Evolutionary conservation across 2,888 invertebrate genomes (phyloP).

Genomic region (Leptopterna dolabrata): DNA sequence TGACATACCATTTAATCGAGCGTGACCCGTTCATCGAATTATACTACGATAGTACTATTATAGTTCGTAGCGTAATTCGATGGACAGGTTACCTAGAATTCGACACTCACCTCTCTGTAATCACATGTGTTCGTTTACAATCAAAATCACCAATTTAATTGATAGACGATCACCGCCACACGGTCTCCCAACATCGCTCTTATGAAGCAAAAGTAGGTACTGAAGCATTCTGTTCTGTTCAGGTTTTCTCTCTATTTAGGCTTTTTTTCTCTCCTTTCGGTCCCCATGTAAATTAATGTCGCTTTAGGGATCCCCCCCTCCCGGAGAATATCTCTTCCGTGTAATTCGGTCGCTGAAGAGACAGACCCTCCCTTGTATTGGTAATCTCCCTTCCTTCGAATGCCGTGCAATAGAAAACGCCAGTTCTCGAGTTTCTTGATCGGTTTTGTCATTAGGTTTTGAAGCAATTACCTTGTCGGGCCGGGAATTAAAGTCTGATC

Average conservation of each 20-base stretch:
- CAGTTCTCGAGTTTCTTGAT: constrained; percentile 3
- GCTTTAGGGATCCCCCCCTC: background rate
- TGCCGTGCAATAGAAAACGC: background rate
- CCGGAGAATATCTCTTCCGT: background rate
- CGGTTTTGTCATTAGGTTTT: background rate
- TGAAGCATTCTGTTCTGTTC: background rate
- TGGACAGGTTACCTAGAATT: no score
- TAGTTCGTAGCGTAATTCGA: no score
- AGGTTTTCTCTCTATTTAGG: background rate
- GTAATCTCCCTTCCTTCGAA: background rate
- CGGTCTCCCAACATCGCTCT: no score
- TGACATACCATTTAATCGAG: no score
- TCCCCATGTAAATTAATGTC: background rate
- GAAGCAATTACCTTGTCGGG: background rate
- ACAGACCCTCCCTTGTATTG: background rate
- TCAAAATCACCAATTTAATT: no score
- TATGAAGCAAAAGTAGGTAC: no score
- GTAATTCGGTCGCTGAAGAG: background rate
- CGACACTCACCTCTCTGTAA: no score
- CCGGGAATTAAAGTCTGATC: background rate
- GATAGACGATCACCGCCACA: no score
- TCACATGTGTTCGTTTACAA: no score
- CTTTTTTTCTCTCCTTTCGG: background rate
- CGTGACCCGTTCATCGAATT: no score
- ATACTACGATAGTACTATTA: no score